Conservation (phyloP, 2,113 vertebrate species). For the Hiodon alosoides region DNA sequence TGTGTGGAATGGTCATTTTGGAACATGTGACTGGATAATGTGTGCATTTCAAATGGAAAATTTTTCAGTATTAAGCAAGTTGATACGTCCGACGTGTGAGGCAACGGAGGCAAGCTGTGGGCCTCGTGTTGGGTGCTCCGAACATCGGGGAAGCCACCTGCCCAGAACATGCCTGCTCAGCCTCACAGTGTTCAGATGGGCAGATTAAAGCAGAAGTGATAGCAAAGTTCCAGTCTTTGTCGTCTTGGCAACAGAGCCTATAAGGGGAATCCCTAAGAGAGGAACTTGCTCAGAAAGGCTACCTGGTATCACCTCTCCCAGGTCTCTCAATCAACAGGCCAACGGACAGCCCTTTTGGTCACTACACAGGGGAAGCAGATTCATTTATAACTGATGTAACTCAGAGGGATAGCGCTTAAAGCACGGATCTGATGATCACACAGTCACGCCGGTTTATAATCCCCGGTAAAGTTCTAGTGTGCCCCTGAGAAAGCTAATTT, state of each 20-base stretch:
- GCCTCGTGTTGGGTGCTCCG: not conserved
- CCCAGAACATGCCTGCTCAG: not conserved
- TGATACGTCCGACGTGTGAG: not conserved
- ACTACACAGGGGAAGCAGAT: too few species aligned
- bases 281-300: not conserved
- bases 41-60: slow-evolving; percentile 9
- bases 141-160: not conserved
- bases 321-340: not conserved
- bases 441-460: too few species aligned
- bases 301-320: not conserved
- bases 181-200: not conserved
- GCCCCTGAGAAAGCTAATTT: too few species aligned
- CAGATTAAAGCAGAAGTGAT: not conserved
- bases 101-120: not conserved
- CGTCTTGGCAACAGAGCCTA: not conserved
- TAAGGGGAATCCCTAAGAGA: not conserved
- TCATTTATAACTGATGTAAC: too few species aligned
- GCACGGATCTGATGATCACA: too few species aligned
- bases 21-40: not conserved
- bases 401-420: too few species aligned
- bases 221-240: not conserved
- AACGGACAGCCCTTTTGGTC: not conserved
- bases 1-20: slow-evolving; percentile 15
- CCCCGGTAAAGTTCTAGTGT: too few species aligned
- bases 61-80: not conserved